Percentiles rank a stretch among this genome's conserved stretches.
Evolutionary conservation across 2,888 invertebrate species (phyloP).

Genomic region (Limenitis camilla): DNA sequence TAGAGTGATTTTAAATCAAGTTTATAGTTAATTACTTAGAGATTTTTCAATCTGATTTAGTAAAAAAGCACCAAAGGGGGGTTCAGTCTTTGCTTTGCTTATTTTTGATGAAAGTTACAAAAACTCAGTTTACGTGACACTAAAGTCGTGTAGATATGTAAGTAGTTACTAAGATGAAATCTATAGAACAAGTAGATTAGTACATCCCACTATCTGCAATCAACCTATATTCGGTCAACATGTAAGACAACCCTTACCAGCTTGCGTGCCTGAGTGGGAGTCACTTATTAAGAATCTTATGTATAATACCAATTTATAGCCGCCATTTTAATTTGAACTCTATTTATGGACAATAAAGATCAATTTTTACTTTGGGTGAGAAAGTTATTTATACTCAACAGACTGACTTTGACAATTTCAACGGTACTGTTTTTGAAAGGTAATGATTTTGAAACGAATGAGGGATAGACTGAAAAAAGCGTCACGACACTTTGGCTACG

Average conservation of each 20-base stretch:
- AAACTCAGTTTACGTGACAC: too few relatives aligned
- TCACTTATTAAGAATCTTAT: slow-evolving; percentile 67
- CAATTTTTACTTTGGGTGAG: slow-evolving; percentile 15
- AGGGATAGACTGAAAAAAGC: neutral
- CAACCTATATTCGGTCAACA: slow-evolving; percentile 33
- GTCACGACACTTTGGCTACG: too few relatives aligned
- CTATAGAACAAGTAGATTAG: too few relatives aligned
- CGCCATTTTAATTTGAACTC: slow-evolving; percentile 18
- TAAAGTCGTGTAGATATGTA: too few relatives aligned
- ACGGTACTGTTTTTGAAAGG: slow-evolving; percentile 23
- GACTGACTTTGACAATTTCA: slow-evolving; percentile 46
- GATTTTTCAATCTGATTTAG: too few relatives aligned
- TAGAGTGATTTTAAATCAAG: too few relatives aligned
- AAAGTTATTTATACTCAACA: slow-evolving; percentile 51
- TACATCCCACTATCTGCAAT: too few relatives aligned
- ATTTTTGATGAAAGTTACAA: too few relatives aligned
- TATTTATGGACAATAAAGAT: slow-evolving; percentile 14
- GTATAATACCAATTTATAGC: slow-evolving; percentile 42
- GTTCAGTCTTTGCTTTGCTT: too few relatives aligned
- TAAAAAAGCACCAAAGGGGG: too few relatives aligned
- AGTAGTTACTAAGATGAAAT: too few relatives aligned
- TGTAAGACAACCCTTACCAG: slow-evolving; percentile 39
- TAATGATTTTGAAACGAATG: slow-evolving; percentile 16
- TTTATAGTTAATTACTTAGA: too few relatives aligned
- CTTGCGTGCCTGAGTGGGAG: slow-evolving; percentile 69